A percentile compares a stretch with the other conserved stretches of the same genome.
These are phyloP conservation scores for Sebastes paucispinis DNA, from an alignment of 2,797 vertebrate genomes.

Conservation along the genomic window DNA sequence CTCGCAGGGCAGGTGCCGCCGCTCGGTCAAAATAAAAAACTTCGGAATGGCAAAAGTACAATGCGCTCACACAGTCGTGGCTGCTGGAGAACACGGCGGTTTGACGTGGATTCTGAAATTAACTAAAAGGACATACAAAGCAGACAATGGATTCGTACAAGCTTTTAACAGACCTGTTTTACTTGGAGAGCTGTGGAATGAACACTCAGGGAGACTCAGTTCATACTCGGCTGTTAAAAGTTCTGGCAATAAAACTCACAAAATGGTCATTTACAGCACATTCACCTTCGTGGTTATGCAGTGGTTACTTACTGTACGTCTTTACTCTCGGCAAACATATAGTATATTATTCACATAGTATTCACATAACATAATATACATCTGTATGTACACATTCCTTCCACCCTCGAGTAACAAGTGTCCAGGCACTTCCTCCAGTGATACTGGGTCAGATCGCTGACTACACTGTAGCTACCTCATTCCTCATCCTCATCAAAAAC, in stretches of 20 bases:
- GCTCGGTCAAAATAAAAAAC: constrained; percentile 48
- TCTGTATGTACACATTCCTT: constrained; percentile 82
- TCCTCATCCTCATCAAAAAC: constrained; percentile 39
- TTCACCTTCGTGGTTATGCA: constrained; percentile 78
- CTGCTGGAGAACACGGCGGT: constrained; percentile 46
- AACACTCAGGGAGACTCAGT: constrained; percentile 47
- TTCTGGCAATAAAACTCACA: constrained; percentile 68
- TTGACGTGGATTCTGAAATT: constrained; percentile 34
- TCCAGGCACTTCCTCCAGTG: constrained; percentile 81
- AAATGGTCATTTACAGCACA: constrained; percentile 81
- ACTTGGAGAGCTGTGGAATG: constrained; percentile 40
- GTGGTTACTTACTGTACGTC: constrained; percentile 72
- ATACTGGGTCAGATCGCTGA: constrained; percentile 38
- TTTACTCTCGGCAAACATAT: constrained; percentile 81
- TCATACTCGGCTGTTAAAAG: constrained; percentile 52
- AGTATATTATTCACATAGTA: constrained; percentile 84
- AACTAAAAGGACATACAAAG: constrained; percentile 54
- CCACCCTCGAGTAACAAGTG: constrained; percentile 64
- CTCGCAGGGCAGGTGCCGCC: constrained; percentile 32
- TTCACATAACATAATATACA: constrained; percentile 86
- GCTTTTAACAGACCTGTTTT: constrained; percentile 45
- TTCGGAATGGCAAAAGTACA: constrained; percentile 76
- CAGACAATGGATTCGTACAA: constrained; percentile 47
- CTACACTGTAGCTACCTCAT: constrained; percentile 45
- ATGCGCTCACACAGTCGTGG: constrained; percentile 52